phyloP scores from a whole-genome alignment of 2,797 vertebrate genomes.

The Aulostomus chinensis region DNA sequence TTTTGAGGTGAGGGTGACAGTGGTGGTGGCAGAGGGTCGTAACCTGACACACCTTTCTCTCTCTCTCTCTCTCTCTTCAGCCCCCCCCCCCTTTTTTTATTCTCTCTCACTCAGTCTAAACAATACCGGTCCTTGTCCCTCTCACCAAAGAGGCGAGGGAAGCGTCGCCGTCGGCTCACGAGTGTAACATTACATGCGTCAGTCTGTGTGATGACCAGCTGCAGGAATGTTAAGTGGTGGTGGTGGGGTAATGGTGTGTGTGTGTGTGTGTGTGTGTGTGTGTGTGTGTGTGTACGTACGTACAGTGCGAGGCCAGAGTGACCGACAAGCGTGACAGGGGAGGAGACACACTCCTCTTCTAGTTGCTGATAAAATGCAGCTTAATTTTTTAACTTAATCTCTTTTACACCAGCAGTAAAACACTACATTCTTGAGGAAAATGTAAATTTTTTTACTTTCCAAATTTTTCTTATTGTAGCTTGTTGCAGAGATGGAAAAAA shows the following conservation, averaged over 20 bases:
- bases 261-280: neutral
- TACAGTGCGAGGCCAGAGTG: slow-evolving; percentile 19
- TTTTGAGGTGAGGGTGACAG: slow-evolving; percentile 24
- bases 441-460: no score
- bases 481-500: no score
- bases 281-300: neutral
- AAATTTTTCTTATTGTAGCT: no score
- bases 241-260: neutral
- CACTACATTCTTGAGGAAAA: no score
- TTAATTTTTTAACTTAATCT: neutral
- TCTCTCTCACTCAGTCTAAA: slow-evolving; percentile 41
- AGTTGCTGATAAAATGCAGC: neutral
- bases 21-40: slow-evolving; percentile 66
- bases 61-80: slow-evolving; percentile 21
- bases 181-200: slow-evolving; percentile 75
- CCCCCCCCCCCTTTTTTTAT: slow-evolving; percentile 12
- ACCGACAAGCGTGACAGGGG: slow-evolving; percentile 29
- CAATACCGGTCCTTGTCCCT: slow-evolving; percentile 73
- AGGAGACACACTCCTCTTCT: neutral
- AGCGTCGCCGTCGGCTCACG: slow-evolving; percentile 49
- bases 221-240: slow-evolving; percentile 67
- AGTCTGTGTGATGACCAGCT: slow-evolving; percentile 57
- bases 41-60: slow-evolving; percentile 70
- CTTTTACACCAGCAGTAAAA: no score
- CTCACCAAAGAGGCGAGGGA: slow-evolving; percentile 29